Evolutionary conservation across 2,113 vertebrate species (phyloP).

Genomic region (Echinops telfairi): DNA sequence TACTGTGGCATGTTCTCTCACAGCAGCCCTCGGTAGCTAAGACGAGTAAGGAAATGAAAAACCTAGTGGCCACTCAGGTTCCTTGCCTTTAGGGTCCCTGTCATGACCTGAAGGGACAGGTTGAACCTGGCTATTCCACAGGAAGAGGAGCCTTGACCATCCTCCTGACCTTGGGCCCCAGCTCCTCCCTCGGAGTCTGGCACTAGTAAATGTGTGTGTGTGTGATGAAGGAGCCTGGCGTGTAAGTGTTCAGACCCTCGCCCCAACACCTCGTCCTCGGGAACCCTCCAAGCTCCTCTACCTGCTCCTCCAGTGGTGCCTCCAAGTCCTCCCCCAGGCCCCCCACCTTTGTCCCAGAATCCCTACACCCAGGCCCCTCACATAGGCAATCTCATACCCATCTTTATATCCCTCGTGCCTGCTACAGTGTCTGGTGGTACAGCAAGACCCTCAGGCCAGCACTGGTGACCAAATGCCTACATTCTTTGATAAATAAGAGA

Average conservation of each 20-base stretch:
- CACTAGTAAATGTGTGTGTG: no score
- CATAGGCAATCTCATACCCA: background rate
- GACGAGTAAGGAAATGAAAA: background rate
- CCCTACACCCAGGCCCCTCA: background rate
- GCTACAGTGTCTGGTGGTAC: background rate
- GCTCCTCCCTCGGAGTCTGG: background rate
- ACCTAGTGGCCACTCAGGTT: background rate
- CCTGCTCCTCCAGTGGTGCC: background rate
- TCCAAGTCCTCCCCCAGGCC: background rate
- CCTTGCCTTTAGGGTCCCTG: background rate
- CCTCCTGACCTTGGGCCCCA: no score
- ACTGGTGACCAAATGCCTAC: background rate
- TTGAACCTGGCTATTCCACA: background rate
- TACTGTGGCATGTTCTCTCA: background rate
- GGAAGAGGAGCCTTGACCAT: background rate
- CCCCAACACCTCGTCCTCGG: no score
- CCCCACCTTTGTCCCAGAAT: background rate
- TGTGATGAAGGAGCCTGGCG: background rate
- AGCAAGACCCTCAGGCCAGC: background rate
- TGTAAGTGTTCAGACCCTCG: background rate
- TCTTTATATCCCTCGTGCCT: background rate
- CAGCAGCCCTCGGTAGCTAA: background rate
- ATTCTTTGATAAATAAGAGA: background rate
- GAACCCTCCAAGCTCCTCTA: background rate
- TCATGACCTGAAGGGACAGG: background rate